These are phyloP conservation scores for Diplodus sargus DNA, from an alignment of 2,797 vertebrate species.

Conservation along the genomic window DNA sequence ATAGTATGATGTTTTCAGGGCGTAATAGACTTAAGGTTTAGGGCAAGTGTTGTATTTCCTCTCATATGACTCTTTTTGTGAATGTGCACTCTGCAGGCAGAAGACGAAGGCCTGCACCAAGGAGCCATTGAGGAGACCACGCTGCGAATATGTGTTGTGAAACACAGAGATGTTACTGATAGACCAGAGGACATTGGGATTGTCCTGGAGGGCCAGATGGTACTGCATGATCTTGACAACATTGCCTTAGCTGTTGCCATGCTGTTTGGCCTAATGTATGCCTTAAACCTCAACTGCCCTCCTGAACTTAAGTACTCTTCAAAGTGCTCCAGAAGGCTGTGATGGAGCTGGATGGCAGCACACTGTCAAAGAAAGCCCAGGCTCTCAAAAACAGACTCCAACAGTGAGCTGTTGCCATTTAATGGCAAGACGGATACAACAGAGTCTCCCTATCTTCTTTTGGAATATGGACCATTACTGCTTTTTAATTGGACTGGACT, in stretches of 20 bases:
- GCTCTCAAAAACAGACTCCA: no score
- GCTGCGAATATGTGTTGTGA: neutral
- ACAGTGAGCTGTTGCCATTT: no score
- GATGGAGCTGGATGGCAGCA: neutral
- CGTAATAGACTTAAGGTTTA: no score
- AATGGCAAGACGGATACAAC: no score
- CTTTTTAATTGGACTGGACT: no score
- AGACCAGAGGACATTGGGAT: neutral
- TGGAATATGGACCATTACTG: no score
- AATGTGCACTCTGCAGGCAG: neutral
- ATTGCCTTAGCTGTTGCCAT: neutral
- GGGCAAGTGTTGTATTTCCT: no score
- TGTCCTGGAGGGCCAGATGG: neutral
- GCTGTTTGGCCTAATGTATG: constrained; percentile 1
- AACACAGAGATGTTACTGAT: neutral
- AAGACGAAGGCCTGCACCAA: neutral
- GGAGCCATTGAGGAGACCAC: neutral
- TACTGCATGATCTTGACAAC: neutral
- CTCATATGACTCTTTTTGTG: neutral
- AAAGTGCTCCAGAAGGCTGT: neutral
- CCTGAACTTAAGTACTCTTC: neutral
- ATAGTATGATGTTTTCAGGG: no score
- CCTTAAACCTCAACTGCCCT: neutral
- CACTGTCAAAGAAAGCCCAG: neutral
- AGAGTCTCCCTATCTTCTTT: no score